These are phyloP conservation scores for Diadumene lineata DNA, from an alignment of 92 coral and sea anemone species.

Conservation along the genomic window DNA sequence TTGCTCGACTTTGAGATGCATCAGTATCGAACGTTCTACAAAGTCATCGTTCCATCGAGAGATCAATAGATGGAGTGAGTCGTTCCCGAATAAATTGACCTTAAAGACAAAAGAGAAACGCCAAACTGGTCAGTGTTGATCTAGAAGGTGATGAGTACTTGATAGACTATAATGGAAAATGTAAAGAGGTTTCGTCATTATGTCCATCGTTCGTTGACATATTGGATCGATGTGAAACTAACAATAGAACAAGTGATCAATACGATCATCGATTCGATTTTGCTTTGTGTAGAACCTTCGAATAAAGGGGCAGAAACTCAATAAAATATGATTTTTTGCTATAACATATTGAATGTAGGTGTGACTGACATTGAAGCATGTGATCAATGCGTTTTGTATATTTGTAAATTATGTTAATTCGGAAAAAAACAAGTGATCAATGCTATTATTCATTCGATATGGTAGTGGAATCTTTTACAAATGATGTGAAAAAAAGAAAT, in stretches of 20 bases:
- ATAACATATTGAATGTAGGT: not conserved
- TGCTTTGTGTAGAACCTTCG: too few relatives aligned
- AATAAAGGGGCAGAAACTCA: too few relatives aligned
- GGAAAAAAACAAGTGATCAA: not conserved
- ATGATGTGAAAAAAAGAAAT: too few relatives aligned
- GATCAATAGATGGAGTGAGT: too few relatives aligned
- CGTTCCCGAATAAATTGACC: not conserved
- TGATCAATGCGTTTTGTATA: not conserved
- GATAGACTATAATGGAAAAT: constrained; percentile 1
- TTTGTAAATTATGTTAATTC: too few relatives aligned
- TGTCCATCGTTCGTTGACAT: not conserved
- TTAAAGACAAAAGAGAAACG: constrained; percentile 8
- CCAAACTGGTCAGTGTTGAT: constrained; percentile 12
- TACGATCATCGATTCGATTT: not conserved
- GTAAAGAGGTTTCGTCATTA: constrained; percentile 9
- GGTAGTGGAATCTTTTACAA: not conserved
- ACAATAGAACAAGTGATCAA: constrained; percentile 10
- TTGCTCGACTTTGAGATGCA: too few relatives aligned
- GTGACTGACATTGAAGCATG: not conserved
- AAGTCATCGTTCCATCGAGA: too few relatives aligned
- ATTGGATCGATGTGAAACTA: constrained; percentile 7
- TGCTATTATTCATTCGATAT: not conserved
- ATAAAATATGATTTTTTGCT: too few relatives aligned
- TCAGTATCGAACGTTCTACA: too few relatives aligned
- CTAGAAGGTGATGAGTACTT: constrained; percentile 26